These are phyloP conservation scores for Crax fasciolata DNA, from an alignment of 2,797 vertebrate genomes.

Conservation along the genomic window DNA sequence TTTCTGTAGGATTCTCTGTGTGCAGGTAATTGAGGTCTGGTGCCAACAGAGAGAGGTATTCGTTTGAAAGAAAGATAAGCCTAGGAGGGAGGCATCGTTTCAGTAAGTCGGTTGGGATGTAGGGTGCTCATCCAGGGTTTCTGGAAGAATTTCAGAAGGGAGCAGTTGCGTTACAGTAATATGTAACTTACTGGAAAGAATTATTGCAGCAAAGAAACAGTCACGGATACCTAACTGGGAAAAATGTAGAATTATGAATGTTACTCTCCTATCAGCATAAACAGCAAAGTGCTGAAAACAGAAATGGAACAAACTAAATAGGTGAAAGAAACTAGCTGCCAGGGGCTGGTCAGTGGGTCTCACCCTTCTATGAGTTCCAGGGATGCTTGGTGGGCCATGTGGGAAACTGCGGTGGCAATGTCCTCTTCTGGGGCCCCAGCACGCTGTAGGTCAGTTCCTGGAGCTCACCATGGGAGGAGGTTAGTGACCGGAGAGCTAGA, in stretches of 20 bases:
- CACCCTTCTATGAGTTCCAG: neutral
- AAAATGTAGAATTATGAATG: neutral
- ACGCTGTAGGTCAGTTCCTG: neutral
- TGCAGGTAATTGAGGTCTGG: neutral
- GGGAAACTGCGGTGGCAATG: neutral
- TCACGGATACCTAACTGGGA: neutral
- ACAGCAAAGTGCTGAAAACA: neutral
- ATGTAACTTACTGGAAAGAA: neutral
- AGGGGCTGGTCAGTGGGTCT: neutral
- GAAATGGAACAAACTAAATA: neutral
- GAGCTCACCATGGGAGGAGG: neutral
- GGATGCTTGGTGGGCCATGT: neutral
- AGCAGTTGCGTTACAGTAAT: neutral
- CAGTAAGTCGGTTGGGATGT: neutral
- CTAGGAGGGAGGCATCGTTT: neutral
- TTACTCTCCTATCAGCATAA: neutral
- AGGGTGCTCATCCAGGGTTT: neutral
- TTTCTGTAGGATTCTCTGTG: neutral
- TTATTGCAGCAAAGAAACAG: neutral
- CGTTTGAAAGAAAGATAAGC: neutral
- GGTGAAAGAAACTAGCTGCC: neutral
- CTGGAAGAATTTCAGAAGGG: slow-evolving; percentile 14
- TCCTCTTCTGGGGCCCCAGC: neutral
- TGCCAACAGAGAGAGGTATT: neutral
- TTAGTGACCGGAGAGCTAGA: neutral